phyloP scores from a whole-genome alignment of 1,140 invertebrate genomes.

The Eupristina koningsbergeri region DNA sequence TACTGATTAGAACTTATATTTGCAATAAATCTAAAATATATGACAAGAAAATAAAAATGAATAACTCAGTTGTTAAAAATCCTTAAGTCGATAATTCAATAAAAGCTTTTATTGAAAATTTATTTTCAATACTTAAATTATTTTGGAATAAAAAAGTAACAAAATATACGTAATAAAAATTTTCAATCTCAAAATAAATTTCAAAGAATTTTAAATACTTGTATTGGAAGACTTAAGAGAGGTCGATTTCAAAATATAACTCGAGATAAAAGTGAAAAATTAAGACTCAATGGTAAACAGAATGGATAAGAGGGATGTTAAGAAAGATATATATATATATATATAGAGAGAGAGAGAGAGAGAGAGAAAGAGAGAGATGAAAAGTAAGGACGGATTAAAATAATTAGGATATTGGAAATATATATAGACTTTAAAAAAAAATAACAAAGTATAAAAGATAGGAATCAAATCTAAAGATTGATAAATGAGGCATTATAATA shows the following conservation, averaged over 20 bases:
- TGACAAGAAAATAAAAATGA: conserved; percentile 1
- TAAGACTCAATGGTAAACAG: neutral
- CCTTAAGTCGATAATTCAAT: conserved; percentile 9
- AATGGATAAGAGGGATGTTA: neutral
- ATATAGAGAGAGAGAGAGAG: no score
- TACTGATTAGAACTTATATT: neutral
- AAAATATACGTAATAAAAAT: neutral
- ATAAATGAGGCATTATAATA: conserved; percentile 56
- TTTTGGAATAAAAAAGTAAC: conserved; percentile 26
- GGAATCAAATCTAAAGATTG: conserved; percentile 48
- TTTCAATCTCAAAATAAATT: neutral
- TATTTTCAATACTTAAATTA: conserved; percentile 29
- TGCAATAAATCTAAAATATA: conserved; percentile 3
- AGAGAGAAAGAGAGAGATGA: neutral
- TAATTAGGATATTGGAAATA: conserved; percentile 35
- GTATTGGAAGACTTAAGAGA: conserved; percentile 42
- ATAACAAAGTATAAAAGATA: conserved; percentile 72
- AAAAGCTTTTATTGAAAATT: neutral
- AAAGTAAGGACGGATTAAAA: neutral
- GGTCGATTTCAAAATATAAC: neutral
- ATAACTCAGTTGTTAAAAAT: conserved; percentile 31
- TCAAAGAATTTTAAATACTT: neutral
- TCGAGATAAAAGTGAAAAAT: neutral
- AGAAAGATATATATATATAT: no score
- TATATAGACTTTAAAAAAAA: conserved; percentile 74